Base-by-base conservation (phyloP, 1,140 invertebrate genomes). In the Andricus grossulariae region DNA sequence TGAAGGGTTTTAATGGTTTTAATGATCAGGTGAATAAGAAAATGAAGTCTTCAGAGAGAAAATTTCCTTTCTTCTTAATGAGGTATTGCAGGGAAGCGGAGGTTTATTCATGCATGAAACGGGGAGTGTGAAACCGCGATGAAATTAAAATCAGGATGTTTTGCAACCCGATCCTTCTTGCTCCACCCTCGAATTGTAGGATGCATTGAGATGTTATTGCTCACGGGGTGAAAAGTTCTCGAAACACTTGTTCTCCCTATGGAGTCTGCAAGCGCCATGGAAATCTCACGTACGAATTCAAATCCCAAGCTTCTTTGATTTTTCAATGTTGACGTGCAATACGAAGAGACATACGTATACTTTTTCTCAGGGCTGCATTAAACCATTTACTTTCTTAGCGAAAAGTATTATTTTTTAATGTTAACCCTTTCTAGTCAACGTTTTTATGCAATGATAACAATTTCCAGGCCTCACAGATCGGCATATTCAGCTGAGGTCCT, bases 131-230 rank as follows among this genome's bases (percentile, higher is more conserved):
- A 66, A 66, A 21, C 57, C 12, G 25, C 13, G 0, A 66, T 66
- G 57, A 39, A 66, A 66, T 66, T 66, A 66, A 66, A 32, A 66
- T 39, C 57, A 16, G 57, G 57, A 66, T 66, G 32, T 66, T 66
- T 15, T 66, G 32, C 57, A 66, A 15, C 21, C 57, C 7, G 57
- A 45, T 45, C 39, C 39, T 45, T 45, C 25, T 32, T 66, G 32
- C 25, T 66, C 25, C 10, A 12, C 57, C 57, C 57, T 66, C 57
- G 57, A 66, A 85, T 85, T 80, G 83, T 78, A 76, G 75, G 76
- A 83, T 76, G 82, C 76, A 79, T 72, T 71, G 50, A 49, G n/a
- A 74, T 66, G 60, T n/a, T 49, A 45, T 51, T 66, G 32, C n/a
- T 73, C 50, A 7, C n/a, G n/a, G 25, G n/a, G 8, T 15, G 18